Conservation (phyloP, 2,888 invertebrate genomes). For the Lydus trimaculatus region DNA sequence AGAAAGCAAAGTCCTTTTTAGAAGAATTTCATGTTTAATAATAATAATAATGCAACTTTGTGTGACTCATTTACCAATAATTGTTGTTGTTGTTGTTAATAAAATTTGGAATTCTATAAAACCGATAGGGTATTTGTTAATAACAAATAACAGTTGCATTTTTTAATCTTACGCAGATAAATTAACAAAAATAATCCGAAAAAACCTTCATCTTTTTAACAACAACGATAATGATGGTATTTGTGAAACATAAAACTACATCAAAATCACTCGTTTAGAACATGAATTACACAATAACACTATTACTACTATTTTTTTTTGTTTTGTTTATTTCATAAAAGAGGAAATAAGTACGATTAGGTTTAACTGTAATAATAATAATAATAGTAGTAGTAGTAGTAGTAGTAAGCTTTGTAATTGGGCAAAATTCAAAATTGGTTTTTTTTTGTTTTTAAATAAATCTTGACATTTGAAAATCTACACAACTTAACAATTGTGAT, state of each 20-base stretch:
- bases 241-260: conserved; percentile 6
- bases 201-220: conserved; percentile 2
- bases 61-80: conserved; percentile 4
- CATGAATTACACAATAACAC: neutral
- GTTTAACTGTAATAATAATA: neutral
- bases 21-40: neutral
- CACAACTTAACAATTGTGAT: neutral
- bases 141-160: neutral
- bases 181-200: neutral
- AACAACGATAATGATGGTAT: neutral
- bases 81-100: neutral
- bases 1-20: neutral
- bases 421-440: too few relatives aligned
- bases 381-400: neutral
- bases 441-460: neutral
- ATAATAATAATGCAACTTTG: conserved; percentile 1
- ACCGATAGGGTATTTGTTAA: neutral
- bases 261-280: conserved; percentile 11
- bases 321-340: neutral
- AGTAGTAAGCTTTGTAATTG: neutral
- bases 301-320: neutral
- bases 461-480: neutral
- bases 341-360: neutral
- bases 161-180: neutral
- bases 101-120: neutral